Evolutionary conservation across 2,888 invertebrate species (phyloP), one percentile per base, ranked within the genome.

Genomic region (Lycophotia porphyrea): DNA sequence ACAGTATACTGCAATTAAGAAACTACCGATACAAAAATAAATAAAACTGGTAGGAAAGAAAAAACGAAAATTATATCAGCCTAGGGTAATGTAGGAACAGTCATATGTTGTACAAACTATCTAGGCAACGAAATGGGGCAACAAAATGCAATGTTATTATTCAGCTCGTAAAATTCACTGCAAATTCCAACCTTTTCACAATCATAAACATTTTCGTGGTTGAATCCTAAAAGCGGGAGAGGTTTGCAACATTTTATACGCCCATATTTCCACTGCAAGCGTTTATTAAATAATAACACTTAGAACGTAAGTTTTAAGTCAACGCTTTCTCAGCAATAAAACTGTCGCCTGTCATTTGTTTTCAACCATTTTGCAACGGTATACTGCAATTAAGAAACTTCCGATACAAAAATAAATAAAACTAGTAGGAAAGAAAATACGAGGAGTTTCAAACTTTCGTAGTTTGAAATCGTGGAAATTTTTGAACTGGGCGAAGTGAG

Each of bases 401-500:
- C 61, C 55, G 39, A 78, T 60, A 81, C 77, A 78, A 71, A 82
- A 76, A 74, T 63, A 82, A 85, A 82, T 77, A 84, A 78, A 81
- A 74, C 73, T 71, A 27, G 5, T 52, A 68, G 18, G 11, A 55
- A 74, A 73, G 64, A 67, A 87, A 81, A 85, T 77, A 81, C 52
- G 61, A 67, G 39, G 78, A 87, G 67, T 80, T 84, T 78, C 27
- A 63, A 71, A 84, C 71, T 85, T 86, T 71, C 61, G 55, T 74
- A 52, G 74, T 71, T 77, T 49, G 67, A 42, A 76, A 65, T 77
- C 60, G 78, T 68, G 49, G 52, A 87, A 70, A 81, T 82, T 84
- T 86, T 82, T 82, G 76, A 85, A 85, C 78, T 78, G 72, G 73
- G 55, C 65, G 74, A 80, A 81, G 70, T 67, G 75, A 86, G 84